Base-by-base conservation (phyloP, 2,888 invertebrate species). In the Halictus quadricinctus region DNA sequence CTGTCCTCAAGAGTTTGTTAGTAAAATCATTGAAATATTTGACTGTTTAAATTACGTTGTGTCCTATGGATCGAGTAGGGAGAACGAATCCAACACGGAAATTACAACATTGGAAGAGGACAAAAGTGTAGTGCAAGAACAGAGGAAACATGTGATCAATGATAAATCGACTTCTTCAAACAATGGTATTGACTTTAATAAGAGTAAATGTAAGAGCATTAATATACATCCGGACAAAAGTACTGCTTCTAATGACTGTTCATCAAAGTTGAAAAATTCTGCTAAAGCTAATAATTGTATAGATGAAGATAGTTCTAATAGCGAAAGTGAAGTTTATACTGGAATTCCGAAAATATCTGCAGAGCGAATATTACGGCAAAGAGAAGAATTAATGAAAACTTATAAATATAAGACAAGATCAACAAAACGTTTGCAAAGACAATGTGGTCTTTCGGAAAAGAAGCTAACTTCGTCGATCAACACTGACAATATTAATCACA, bases 11-110 rank as follows among this genome's bases (percentile, higher is more conserved):
- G 87, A 92, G 36, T 93, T 92, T 43, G 87, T 93, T 6, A 81
- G 87, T 36, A 92, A 93, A 84, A 88, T 94, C 76, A 79, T 91
- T 50, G 86, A 91, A n/a, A 90, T 93, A 80, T 84, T 93, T 46
- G 90, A 92, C 66, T 91, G 90, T 29, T 85, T 93, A 29, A 90
- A 91, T 48, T 92, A 91, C 75, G 73, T 92, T n/a, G 64, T 90
- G 0, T 89, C 90, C 4, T 89, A 91, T 25, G 85, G 76, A 50
- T 46, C 79, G 7, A 21, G 7, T 64, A 73, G 72, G 5, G 72
- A 83, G 41, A 21, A 72, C 25, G 43, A 46, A 41, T 70, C 50
- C 12, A 36, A 74, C n/a, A 18, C 36, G 6, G n/a, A 78, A 46
- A 10, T 21, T 36, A 43, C 76, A n/a, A 43, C 54, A 41, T 13